phyloP scores from a whole-genome alignment of 2,888 invertebrate species.

The Pachydiplax longipennis region DNA sequence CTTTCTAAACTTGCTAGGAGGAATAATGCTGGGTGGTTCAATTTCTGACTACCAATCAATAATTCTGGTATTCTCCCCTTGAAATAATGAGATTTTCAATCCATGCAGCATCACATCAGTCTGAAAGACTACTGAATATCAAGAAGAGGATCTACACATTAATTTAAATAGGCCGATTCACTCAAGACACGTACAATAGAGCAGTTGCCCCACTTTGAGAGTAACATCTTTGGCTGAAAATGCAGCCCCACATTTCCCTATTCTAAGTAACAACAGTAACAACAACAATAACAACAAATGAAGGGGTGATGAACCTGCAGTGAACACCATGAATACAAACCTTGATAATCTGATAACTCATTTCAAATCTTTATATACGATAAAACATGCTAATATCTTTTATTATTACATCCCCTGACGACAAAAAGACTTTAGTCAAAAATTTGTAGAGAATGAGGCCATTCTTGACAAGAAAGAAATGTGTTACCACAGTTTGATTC shows the following conservation, averaged over 20 bases:
- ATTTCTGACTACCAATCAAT: neutral
- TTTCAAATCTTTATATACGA: neutral
- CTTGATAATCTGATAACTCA: slow-evolving; percentile 35
- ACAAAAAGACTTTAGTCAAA: neutral
- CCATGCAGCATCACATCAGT: slow-evolving; percentile 42
- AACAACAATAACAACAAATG: slow-evolving; percentile 45
- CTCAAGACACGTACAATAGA: slow-evolving; percentile 41
- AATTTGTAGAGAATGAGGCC: neutral
- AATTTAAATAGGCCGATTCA: slow-evolving; percentile 45
- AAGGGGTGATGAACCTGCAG: slow-evolving; percentile 35
- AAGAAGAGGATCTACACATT: slow-evolving; percentile 43
- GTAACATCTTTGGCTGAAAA: slow-evolving; percentile 41
- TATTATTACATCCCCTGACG: neutral
- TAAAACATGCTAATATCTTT: neutral
- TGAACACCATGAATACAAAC: slow-evolving; percentile 25
- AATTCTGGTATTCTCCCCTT: neutral
- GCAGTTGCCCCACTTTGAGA: slow-evolving; percentile 36
- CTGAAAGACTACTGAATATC: slow-evolving; percentile 42
- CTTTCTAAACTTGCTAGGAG: neutral
- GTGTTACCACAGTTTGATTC: slow-evolving; percentile 9
- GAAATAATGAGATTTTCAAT: slow-evolving; percentile 12
- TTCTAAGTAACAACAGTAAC: slow-evolving; percentile 39
- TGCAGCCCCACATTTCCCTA: slow-evolving; percentile 41
- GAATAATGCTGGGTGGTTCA: neutral
- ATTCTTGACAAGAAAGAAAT: slow-evolving; percentile 33